These are phyloP conservation scores for Macropodus opercularis DNA, from an alignment of 2,797 vertebrate species.

Conservation along the genomic window DNA sequence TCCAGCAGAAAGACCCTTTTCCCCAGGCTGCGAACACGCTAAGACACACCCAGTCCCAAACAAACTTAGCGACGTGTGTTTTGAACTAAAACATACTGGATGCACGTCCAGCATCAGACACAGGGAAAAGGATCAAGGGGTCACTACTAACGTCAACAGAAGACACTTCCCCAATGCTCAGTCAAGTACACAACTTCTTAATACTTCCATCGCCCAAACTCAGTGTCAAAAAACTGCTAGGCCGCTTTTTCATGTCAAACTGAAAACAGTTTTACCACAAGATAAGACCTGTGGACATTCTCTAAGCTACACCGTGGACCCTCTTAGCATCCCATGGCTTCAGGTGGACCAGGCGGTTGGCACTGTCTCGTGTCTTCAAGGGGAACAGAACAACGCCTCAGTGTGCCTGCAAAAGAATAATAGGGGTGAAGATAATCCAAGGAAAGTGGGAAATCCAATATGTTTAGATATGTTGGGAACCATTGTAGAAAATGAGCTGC, in stretches of 20 bases:
- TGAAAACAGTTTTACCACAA: constrained; percentile 26
- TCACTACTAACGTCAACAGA: not conserved
- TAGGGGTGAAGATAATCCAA: not conserved
- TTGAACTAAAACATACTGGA: constrained; percentile 53
- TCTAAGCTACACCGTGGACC: constrained; percentile 55
- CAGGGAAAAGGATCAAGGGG: constrained; percentile 4
- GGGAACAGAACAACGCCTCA: constrained; percentile 13
- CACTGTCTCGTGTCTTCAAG: constrained; percentile 39
- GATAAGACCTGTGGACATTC: constrained; percentile 26
- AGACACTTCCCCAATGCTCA: constrained; percentile 1
- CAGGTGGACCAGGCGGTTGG: constrained; percentile 41
- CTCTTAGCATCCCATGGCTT: constrained; percentile 73
- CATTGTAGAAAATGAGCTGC: constrained; percentile 13
- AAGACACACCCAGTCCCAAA: constrained; percentile 2
- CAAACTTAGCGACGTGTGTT: constrained; percentile 26
- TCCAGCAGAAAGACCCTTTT: constrained; percentile 81
- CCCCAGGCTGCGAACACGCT: constrained; percentile 52
- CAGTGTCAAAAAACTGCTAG: constrained; percentile 8
- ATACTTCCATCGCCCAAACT: constrained; percentile 9
- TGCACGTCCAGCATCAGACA: constrained; percentile 6
- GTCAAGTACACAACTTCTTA: not conserved
- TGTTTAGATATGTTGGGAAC: not conserved
- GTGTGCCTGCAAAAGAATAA: not conserved
- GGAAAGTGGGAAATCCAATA: not conserved
- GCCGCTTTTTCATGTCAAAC: no score